Evolutionary conservation across 2,113 vertebrate species (phyloP).

Genomic region (Myodes glareolus): DNA sequence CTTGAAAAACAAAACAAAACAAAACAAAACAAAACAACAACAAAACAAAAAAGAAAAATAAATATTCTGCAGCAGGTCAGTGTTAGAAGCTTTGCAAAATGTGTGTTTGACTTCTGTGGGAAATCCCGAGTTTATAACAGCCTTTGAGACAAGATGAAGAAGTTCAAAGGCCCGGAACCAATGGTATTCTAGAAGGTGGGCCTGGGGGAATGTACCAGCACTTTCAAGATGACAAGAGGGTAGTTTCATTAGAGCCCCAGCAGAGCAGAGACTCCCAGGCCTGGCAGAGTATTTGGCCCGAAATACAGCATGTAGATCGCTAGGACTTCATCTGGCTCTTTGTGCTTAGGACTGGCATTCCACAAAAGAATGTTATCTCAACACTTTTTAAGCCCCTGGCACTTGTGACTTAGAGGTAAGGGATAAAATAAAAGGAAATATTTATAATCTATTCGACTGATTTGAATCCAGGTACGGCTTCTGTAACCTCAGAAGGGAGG

Average conservation of each 20-base stretch:
- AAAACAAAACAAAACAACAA: no score
- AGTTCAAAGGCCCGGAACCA: background rate
- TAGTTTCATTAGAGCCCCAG: background rate
- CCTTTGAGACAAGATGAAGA: slow-evolving; percentile 27
- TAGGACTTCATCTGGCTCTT: background rate
- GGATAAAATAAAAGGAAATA: slow-evolving; percentile 19
- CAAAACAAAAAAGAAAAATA: no score
- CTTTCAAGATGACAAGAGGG: background rate
- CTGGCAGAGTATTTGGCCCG: background rate
- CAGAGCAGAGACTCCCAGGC: background rate
- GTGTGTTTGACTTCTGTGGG: background rate
- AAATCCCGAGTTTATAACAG: background rate
- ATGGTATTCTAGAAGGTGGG: background rate
- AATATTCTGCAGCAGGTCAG: background rate
- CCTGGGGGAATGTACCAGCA: background rate
- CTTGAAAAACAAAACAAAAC: no score
- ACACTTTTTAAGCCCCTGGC: background rate
- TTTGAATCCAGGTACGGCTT: background rate
- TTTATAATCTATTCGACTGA: slow-evolving; percentile 24
- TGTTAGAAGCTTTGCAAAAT: slow-evolving; percentile 31
- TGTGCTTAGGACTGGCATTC: background rate
- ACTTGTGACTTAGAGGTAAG: background rate
- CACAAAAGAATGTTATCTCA: background rate
- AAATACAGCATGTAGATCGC: background rate
- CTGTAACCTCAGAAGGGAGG: slow-evolving; percentile 25